Conservation (phyloP, 2,113 vertebrate species). For the Mormyrus lacerda region DNA sequence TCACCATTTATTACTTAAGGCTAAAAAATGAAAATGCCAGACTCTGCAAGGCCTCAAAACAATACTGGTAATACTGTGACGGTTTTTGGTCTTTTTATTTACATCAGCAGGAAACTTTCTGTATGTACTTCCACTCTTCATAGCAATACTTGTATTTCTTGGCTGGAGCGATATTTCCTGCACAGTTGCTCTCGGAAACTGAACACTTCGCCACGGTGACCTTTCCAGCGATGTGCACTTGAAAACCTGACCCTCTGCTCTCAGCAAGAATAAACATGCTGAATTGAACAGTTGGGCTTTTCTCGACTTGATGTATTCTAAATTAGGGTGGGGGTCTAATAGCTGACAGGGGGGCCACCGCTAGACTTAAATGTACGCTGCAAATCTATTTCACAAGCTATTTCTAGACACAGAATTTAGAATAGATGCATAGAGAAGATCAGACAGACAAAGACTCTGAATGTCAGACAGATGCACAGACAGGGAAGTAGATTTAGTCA, state of each 20-base stretch:
- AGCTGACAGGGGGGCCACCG: too few relatives aligned
- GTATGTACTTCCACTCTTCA: background rate
- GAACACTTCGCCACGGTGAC: background rate
- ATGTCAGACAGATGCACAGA: background rate
- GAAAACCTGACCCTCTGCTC: background rate
- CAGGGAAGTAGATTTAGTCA: background rate
- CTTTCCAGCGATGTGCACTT: slow-evolving; percentile 1
- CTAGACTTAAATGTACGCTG: background rate
- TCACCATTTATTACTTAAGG: background rate
- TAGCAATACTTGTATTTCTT: background rate
- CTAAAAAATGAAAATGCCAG: background rate
- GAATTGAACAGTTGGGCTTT: background rate
- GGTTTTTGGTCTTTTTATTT: background rate
- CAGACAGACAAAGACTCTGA: background rate
- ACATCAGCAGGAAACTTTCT: background rate
- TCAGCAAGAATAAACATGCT: background rate
- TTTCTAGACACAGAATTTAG: background rate
- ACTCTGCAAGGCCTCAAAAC: background rate
- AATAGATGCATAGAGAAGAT: background rate
- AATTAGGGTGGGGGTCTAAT: background rate
- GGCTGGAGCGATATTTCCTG: background rate
- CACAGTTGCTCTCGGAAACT: background rate
- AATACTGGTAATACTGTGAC: background rate
- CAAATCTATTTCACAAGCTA: background rate
- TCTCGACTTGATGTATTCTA: background rate